Percentiles rank a stretch among this genome's conserved stretches.
Evolutionary conservation across 1,140 invertebrate genomes (phyloP).

Genomic region (Battus philenor): DNA sequence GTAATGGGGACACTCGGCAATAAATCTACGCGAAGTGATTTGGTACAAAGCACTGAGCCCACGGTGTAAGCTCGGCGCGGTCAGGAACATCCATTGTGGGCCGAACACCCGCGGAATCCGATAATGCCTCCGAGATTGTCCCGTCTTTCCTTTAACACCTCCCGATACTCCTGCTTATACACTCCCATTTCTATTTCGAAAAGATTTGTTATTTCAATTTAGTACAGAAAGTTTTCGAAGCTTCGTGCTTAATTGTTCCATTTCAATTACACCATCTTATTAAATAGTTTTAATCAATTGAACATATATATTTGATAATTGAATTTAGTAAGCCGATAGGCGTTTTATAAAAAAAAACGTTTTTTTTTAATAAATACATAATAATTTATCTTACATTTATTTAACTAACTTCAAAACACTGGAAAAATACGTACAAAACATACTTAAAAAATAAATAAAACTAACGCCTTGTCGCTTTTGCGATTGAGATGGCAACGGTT

Average conservation of each 20-base stretch:
- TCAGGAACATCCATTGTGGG: slow-evolving; percentile 66
- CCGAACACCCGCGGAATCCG: slow-evolving; percentile 62
- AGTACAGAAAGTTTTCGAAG: background rate
- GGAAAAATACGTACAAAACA: too few relatives aligned
- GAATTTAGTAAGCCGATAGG: too few relatives aligned
- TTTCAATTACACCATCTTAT: background rate
- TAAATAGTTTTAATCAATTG: too few relatives aligned
- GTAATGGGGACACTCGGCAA: slow-evolving; percentile 60
- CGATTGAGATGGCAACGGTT: too few relatives aligned
- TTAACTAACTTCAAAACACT: too few relatives aligned
- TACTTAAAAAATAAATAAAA: too few relatives aligned
- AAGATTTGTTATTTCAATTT: slow-evolving; percentile 2
- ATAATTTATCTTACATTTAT: too few relatives aligned
- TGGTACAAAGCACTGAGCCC: slow-evolving; percentile 69
- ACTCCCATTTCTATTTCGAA: slow-evolving; percentile 6
- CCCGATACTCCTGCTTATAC: slow-evolving; percentile 30
- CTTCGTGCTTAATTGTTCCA: background rate
- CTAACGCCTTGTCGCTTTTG: too few relatives aligned
- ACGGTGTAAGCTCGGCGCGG: slow-evolving; percentile 57
- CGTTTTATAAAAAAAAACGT: too few relatives aligned
- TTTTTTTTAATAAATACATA: too few relatives aligned
- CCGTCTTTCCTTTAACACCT: slow-evolving; percentile 71
- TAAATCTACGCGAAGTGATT: slow-evolving; percentile 71
- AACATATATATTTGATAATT: too few relatives aligned
- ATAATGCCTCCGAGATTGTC: slow-evolving; percentile 70